Conservation (phyloP, 2,797 vertebrate genomes). For the Taenioides sp. region DNA sequence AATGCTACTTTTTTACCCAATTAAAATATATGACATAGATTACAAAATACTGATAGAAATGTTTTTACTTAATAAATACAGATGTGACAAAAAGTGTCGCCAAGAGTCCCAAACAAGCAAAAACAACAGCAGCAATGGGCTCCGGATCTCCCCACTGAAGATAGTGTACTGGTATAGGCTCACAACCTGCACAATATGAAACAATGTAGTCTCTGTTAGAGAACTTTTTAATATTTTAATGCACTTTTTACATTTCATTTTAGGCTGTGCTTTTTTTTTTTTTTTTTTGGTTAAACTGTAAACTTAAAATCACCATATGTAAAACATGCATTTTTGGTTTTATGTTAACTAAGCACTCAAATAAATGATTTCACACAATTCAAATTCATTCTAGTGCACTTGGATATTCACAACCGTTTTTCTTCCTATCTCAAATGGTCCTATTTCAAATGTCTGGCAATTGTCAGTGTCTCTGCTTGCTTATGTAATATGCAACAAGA, state of each 20-base stretch:
- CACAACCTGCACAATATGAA: conserved; percentile 81
- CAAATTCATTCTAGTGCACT: background rate
- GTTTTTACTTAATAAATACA: conserved; percentile 86
- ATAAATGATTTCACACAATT: background rate
- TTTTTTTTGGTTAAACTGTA: background rate
- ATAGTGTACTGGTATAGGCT: conserved; percentile 92
- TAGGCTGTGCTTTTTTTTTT: too few species aligned
- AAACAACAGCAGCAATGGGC: conserved; percentile 96
- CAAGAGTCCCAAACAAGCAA: conserved; percentile 92
- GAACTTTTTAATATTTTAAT: too few species aligned
- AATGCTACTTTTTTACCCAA: too few species aligned
- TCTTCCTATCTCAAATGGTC: conserved; percentile 20
- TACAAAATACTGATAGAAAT: background rate
- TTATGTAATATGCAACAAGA: conserved; percentile 19
- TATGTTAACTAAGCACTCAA: background rate
- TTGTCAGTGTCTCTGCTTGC: conserved; percentile 14
- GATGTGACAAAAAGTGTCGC: conserved; percentile 94
- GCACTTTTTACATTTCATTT: background rate
- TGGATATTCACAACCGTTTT: conserved; percentile 12
- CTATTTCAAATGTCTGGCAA: conserved; percentile 24
- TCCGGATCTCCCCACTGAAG: conserved; percentile 97
- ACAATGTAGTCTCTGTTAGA: background rate
- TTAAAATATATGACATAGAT: background rate
- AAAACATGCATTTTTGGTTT: too few species aligned
- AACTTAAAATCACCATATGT: too few species aligned